Conservation (phyloP, 2,888 invertebrate species). For the Nomada ruficornis region DNA sequence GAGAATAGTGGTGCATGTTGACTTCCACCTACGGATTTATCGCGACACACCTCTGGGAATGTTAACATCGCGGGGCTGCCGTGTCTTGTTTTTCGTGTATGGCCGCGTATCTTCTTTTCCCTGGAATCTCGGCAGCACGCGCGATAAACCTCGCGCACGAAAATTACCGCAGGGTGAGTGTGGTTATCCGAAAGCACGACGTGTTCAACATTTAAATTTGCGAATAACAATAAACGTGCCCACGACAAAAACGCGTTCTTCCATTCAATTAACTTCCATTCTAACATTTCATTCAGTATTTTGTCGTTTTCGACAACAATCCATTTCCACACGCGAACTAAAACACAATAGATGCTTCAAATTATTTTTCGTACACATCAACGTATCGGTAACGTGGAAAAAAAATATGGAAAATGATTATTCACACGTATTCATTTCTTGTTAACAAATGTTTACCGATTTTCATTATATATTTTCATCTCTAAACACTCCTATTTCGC, state of each 20-base stretch:
- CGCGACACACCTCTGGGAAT: slow-evolving; percentile 69
- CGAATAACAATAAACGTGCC: not conserved
- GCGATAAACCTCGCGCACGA: slow-evolving; percentile 43
- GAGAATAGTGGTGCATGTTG: slow-evolving; percentile 52
- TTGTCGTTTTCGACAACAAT: not conserved
- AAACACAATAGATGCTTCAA: not conserved
- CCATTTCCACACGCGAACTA: not conserved
- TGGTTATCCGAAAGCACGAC: slow-evolving; percentile 37
- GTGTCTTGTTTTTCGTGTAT: slow-evolving; percentile 62
- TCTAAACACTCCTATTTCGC: not conserved
- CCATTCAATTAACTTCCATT: slow-evolving; percentile 14
- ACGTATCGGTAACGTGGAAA: not conserved
- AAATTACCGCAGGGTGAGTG: slow-evolving; percentile 43
- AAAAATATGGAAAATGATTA: no score
- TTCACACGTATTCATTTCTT: no score
- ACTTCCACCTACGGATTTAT: slow-evolving; percentile 70
- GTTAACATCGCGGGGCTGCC: slow-evolving; percentile 67
- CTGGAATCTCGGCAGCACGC: slow-evolving; percentile 40
- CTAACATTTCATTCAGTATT: not conserved
- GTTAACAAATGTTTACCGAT: no score
- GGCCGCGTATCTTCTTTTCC: slow-evolving; percentile 50
- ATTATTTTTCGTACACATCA: not conserved
- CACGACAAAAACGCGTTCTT: not conserved
- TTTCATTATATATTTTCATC: no score
- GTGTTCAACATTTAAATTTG: slow-evolving; percentile 10